Evolutionary conservation across 2,888 invertebrate genomes (phyloP).

Genomic region (Agonopterix alstromeriana): DNA sequence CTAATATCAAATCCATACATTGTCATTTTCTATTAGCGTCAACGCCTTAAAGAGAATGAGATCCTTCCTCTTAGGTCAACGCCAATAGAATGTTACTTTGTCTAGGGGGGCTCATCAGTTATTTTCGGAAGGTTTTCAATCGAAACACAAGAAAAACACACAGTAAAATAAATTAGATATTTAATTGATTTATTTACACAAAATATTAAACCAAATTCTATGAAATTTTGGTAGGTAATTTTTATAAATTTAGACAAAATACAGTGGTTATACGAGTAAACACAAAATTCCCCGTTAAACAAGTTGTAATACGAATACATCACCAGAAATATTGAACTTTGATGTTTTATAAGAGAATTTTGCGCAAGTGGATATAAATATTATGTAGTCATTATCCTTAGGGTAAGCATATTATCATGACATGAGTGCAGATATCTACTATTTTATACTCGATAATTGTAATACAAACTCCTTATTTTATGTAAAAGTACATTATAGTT

Average conservation of each 20-base stretch:
- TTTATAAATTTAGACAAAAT: constrained; percentile 58
- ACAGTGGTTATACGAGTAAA: constrained; percentile 42
- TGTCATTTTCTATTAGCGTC: too few relatives aligned
- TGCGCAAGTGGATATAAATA: constrained; percentile 28
- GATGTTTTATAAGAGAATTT: constrained; percentile 33
- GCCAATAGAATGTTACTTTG: too few relatives aligned
- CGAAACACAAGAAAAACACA: constrained; percentile 24
- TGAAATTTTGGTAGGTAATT: constrained; percentile 51
- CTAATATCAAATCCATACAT: too few relatives aligned
- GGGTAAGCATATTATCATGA: constrained; percentile 44
- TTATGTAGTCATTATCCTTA: constrained; percentile 34
- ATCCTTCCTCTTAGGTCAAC: too few relatives aligned
- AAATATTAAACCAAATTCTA: constrained; percentile 70
- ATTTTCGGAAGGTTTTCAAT: too few relatives aligned
- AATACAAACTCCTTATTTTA: constrained; percentile 53
- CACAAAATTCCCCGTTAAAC: constrained; percentile 43
- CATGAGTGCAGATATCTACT: constrained; percentile 63
- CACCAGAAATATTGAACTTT: not conserved
- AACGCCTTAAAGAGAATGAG: too few relatives aligned
- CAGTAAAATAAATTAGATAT: constrained; percentile 61
- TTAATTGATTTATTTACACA: constrained; percentile 75
- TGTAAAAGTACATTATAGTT: constrained; percentile 35
- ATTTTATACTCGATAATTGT: constrained; percentile 50
- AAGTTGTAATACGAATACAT: not conserved
- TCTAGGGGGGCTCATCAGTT: too few relatives aligned